Percentiles rank a stretch among this genome's conserved stretches.
Conservation (phyloP, 1,140 invertebrate genomes). For the Agrypnia vestita region DNA sequence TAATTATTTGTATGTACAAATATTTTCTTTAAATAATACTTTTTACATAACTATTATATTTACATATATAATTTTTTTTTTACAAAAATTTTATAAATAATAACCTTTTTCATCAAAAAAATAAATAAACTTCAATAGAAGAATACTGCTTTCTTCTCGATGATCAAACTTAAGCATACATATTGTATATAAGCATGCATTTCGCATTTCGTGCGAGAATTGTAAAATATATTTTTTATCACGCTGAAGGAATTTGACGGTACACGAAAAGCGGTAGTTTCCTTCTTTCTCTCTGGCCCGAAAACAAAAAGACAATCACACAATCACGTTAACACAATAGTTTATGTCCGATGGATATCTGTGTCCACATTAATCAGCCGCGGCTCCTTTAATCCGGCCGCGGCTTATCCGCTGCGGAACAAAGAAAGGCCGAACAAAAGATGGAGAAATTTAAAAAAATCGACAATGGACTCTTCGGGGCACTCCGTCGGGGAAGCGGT, state of each 20-base stretch:
- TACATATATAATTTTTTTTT: too few species aligned
- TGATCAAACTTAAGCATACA: too few species aligned
- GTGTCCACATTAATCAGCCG: conserved; percentile 26
- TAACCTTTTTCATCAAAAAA: too few species aligned
- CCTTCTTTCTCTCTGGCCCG: too few species aligned
- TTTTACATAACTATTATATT: too few species aligned
- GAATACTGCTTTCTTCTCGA: too few species aligned
- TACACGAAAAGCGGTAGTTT: too few species aligned
- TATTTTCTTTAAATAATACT: too few species aligned
- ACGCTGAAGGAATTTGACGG: not conserved
- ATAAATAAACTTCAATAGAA: too few species aligned
- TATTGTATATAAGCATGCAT: too few species aligned
- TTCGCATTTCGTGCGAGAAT: not conserved
- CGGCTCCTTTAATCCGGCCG: not conserved
- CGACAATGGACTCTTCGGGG: conserved; percentile 17
- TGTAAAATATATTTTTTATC: not conserved
- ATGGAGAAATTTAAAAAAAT: conserved; percentile 30
- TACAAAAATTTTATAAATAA: too few species aligned
- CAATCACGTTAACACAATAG: conserved; percentile 27
- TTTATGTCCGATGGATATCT: conserved; percentile 36
- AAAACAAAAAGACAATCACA: conserved; percentile 1
- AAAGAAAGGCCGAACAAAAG: conserved; percentile 30
- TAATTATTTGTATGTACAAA: too few species aligned
- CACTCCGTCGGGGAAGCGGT: not conserved
- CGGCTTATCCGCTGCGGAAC: conserved; percentile 22